Evolutionary conservation across 1,140 invertebrate genomes (phyloP).

Genomic region (Zaprionus davidi): DNA sequence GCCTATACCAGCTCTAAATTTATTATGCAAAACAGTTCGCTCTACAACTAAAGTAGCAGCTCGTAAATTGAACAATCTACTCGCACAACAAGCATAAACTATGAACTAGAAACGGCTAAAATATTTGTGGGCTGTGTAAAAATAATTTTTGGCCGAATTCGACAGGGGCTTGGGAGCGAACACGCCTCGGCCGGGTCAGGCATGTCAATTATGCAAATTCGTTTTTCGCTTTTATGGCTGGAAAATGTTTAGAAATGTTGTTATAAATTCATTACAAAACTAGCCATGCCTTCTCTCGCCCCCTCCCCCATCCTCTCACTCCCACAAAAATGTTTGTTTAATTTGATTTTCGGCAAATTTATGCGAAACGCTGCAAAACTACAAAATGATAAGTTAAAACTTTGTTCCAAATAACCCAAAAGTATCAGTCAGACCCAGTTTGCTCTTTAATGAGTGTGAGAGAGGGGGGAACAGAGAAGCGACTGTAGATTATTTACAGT

Average conservation of each 20-base stretch:
- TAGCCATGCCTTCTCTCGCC: constrained; percentile 27
- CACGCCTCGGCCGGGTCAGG: constrained; percentile 7
- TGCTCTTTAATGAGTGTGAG: constrained; percentile 17
- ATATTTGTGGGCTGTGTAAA: constrained; percentile 30
- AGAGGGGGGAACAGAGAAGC: not conserved
- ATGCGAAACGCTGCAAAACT: constrained; percentile 54
- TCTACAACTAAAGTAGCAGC: constrained; percentile 9
- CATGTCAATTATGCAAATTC: constrained; percentile 73
- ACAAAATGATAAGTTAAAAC: constrained; percentile 65
- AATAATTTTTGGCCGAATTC: constrained; percentile 39
- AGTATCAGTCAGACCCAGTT: not conserved
- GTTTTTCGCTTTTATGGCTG: constrained; percentile 53
- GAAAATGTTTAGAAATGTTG: constrained; percentile 68
- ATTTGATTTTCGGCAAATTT: constrained; percentile 61
- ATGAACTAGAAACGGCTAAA: constrained; percentile 5
- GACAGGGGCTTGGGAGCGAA: not conserved
- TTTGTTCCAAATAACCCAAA: constrained; percentile 24
- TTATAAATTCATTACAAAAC: constrained; percentile 75
- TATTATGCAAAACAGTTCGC: constrained; percentile 12
- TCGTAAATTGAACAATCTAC: constrained; percentile 24
- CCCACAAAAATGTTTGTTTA: constrained; percentile 51
- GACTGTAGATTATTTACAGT: not conserved
- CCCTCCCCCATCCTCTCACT: not conserved
- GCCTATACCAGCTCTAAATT: not conserved
- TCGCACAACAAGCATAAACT: constrained; percentile 11